Evolutionary conservation across 1,140 invertebrate species (phyloP), one percentile per base, ranked within the genome.

Genomic region (Neuroterus valhalla): DNA sequence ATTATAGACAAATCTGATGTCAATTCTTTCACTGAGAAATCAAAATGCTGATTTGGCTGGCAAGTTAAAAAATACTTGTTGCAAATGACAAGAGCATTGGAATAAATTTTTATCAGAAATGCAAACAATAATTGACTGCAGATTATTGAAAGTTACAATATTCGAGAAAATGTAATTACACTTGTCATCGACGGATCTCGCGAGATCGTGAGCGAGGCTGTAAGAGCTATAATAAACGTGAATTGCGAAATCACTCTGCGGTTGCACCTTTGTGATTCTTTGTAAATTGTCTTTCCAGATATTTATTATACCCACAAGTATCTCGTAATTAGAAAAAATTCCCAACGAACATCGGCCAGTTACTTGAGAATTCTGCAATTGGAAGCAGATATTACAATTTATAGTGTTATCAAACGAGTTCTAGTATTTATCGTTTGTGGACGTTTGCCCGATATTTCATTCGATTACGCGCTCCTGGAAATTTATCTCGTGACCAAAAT

Each of bases 241-340:
- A 68, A 68, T 68, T 46, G 66, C 66, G 42, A 68, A 68, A 44
- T 43, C 17, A 21, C 44, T 68, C 21, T 62, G 23, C 55, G 44
- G 52, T 66, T 43, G 45, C n/a, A 68, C 43, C 44, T 78, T 78
- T 72, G 80, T 75, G 66, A 76, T 46, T 50, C 48, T 43, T 17
- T 68, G 14, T 62, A 31, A 71, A 72, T 78, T 78, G 62, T 70
- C n/a, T 73, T 69, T 62, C 55, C 50, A 71, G 71, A 70, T 77
- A 45, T 74, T 74, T 72, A 81, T 81, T 79, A 81, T 79, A 71
- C 74, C 68, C 12, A 21, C 66, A 79, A 71, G 71, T 79, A 75
- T 71, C 72, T 68, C 69, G 71, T 71, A 74, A 82, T 79, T 79
- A 81, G 75, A 70, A 77, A 62, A 67, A 73, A 75, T 55, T 66